Evolutionary conservation across 2,113 vertebrate species (phyloP).

Genomic region (Microtus richardsoni): DNA sequence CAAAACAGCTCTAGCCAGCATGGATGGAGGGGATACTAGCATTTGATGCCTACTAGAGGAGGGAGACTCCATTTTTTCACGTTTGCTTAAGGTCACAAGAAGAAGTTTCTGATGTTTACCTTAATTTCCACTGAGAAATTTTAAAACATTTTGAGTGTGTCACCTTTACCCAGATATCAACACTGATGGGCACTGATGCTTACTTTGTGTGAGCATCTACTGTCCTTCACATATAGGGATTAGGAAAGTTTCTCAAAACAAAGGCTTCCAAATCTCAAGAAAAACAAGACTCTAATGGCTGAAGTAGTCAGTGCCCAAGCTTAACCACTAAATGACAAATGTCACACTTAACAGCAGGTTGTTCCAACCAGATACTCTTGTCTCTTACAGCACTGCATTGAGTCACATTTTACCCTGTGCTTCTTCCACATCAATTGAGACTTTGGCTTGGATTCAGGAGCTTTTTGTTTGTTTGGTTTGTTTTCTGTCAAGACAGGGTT

Average conservation of each 20-base stretch:
- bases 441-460: background rate
- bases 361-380: fast-evolving
- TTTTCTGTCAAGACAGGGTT: no score
- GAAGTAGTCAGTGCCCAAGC: background rate
- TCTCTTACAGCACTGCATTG: fast-evolving
- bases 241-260: background rate
- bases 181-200: fast-evolving
- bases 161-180: background rate
- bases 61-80: background rate
- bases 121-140: background rate
- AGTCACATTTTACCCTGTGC: background rate
- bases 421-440: background rate
- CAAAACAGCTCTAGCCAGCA: background rate
- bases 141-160: background rate
- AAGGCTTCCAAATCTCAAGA: background rate
- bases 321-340: fast-evolving
- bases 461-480: no score
- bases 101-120: background rate
- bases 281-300: background rate
- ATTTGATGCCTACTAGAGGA: background rate
- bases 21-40: background rate
- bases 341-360: background rate
- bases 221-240: background rate
- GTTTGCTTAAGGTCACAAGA: background rate
- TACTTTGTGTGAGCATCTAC: background rate